Percentiles rank a stretch among this genome's conserved stretches.
phyloP scores from a whole-genome alignment of 2,113 vertebrate species.

The Planiliza haematocheilus region DNA sequence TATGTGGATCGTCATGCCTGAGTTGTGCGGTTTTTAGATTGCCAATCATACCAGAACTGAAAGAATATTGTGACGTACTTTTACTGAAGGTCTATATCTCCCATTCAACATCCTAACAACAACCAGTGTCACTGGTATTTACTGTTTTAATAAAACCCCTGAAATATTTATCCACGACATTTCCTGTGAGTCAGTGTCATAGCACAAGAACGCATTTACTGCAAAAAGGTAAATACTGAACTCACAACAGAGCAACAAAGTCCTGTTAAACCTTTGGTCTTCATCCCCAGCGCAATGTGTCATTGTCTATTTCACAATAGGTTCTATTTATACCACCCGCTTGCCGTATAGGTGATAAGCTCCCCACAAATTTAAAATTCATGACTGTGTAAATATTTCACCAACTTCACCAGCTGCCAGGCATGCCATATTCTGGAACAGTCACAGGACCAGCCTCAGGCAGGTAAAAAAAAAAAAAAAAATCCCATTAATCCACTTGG shows the following conservation, averaged over 20 bases:
- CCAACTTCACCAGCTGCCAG: conserved; percentile 44
- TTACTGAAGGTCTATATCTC: too few species aligned
- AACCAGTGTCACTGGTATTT: too few species aligned
- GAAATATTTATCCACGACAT: too few species aligned
- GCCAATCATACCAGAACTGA: too few species aligned
- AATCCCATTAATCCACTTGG: conserved; percentile 61
- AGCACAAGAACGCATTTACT: too few species aligned
- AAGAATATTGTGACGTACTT: too few species aligned
- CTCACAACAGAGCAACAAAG: conserved; percentile 1
- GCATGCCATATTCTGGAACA: conserved; percentile 26
- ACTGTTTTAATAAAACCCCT: too few species aligned
- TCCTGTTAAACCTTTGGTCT: conserved; percentile 39
- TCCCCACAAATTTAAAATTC: conserved; percentile 63
- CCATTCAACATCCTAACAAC: too few species aligned
- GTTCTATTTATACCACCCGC: conserved; percentile 51
- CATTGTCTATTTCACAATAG: conserved; percentile 47
- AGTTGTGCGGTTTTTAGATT: too few species aligned
- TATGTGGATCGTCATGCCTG: too few species aligned
- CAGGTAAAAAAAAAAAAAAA: conserved; percentile 41
- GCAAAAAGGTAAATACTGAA: too few species aligned
- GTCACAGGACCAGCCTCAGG: conserved; percentile 31
- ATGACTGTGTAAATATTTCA: conserved; percentile 73
- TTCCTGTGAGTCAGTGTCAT: too few species aligned
- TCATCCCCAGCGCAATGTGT: conserved; percentile 14
- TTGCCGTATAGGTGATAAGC: conserved; percentile 55